Conservation (phyloP, 2,113 vertebrate genomes). For the Kobus ellipsiprymnus region DNA sequence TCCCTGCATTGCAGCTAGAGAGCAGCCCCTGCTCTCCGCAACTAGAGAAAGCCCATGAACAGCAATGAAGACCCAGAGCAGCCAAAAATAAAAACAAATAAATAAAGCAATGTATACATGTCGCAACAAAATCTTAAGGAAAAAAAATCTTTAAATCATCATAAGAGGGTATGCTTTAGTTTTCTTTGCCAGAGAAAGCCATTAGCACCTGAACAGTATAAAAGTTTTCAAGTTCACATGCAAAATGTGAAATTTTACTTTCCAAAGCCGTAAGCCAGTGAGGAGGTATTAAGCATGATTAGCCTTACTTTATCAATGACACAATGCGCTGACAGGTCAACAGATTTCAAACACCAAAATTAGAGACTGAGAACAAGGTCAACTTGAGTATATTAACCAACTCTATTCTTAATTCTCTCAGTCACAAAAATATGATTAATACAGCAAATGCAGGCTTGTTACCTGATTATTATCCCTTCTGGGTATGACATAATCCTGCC, state of each 20-base stretch:
- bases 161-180: background rate
- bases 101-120: background rate
- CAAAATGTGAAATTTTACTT: slow-evolving; percentile 14
- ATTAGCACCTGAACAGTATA: background rate
- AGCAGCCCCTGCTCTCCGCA: background rate
- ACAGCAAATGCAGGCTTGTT: slow-evolving; percentile 39
- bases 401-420: slow-evolving; percentile 35
- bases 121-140: background rate
- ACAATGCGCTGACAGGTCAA: background rate
- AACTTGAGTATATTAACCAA: background rate
- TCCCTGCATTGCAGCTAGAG: background rate
- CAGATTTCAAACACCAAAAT: background rate
- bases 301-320: background rate
- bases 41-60: fast-evolving
- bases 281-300: background rate
- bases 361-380: background rate
- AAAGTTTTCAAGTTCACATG: background rate
- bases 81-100: background rate
- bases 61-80: background rate
- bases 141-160: background rate
- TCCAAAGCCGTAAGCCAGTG: background rate
- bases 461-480: slow-evolving; percentile 58
- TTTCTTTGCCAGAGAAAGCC: background rate
- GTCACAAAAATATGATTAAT: slow-evolving; percentile 66
- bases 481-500: slow-evolving; percentile 70